These are phyloP conservation scores for Micronisus gabar DNA, from an alignment of 2,113 vertebrate genomes.

Conservation along the genomic window DNA sequence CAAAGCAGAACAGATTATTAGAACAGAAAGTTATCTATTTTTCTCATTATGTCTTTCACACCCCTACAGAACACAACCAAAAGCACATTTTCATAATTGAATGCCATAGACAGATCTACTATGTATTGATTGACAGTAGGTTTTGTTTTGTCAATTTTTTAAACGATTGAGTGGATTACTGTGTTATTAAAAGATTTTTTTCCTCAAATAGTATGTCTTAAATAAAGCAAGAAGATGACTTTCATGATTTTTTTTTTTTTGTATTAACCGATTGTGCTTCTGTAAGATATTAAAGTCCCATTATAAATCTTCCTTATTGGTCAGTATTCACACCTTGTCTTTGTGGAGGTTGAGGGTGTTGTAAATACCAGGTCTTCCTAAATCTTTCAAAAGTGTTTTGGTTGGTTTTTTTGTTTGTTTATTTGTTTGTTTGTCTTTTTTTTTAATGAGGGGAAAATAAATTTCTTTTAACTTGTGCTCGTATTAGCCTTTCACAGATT, in stretches of 20 bases:
- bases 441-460: background rate
- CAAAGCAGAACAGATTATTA: slow-evolving; percentile 43
- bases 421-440: background rate
- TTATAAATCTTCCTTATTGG: slow-evolving; percentile 3
- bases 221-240: background rate
- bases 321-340: background rate
- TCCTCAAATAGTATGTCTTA: background rate
- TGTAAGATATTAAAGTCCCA: background rate
- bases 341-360: background rate
- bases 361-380: slow-evolving; percentile 3
- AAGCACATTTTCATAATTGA: slow-evolving; percentile 1
- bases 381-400: background rate
- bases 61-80: background rate
- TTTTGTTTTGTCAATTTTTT: background rate
- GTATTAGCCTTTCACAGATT: background rate
- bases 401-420: background rate
- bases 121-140: background rate
- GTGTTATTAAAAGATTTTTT: background rate
- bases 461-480: slow-evolving; percentile 2
- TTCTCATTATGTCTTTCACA: slow-evolving; percentile 9
- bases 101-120: background rate
- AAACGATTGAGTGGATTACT: background rate
- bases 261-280: background rate
- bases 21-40: background rate
- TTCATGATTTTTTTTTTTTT: background rate